These are phyloP conservation scores for Talpa occidentalis DNA, from an alignment of 2,113 vertebrate species.

Conservation along the genomic window DNA sequence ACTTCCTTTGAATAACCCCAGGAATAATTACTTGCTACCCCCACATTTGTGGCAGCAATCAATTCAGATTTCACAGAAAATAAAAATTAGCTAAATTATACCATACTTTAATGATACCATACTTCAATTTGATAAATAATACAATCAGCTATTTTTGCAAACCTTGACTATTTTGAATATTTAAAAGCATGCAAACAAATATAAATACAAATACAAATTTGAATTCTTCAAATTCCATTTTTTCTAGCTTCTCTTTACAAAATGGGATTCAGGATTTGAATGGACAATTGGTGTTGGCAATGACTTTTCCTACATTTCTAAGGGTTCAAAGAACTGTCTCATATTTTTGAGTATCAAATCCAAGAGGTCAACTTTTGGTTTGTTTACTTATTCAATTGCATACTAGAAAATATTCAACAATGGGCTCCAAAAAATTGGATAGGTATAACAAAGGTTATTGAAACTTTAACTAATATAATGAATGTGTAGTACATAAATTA, in stretches of 20 bases:
- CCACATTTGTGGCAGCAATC: neutral
- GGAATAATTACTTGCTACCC: neutral
- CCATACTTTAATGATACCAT: neutral
- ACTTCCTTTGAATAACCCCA: conserved; percentile 1
- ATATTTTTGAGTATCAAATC: neutral
- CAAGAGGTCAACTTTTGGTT: neutral
- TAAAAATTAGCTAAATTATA: conserved; percentile 9
- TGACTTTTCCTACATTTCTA: neutral
- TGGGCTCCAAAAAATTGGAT: neutral
- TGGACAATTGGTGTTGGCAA: neutral
- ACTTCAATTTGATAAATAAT: conserved; percentile 14
- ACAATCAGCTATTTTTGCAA: neutral
- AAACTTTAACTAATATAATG: neutral
- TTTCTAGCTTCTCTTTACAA: neutral
- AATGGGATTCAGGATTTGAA: neutral
- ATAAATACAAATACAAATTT: too few relatives aligned
- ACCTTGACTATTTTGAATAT: neutral
- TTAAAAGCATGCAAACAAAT: neutral
- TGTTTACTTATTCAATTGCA: neutral
- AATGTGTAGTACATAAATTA: neutral
- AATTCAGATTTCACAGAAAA: conserved; percentile 7
- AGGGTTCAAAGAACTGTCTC: neutral
- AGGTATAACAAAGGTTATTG: neutral
- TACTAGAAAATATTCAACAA: neutral
- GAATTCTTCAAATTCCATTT: conserved; percentile 1